Evolutionary conservation across 2,888 invertebrate genomes (phyloP), one percentile per base, ranked within the genome.

Genomic region (Cremastobaeus sp.): DNA sequence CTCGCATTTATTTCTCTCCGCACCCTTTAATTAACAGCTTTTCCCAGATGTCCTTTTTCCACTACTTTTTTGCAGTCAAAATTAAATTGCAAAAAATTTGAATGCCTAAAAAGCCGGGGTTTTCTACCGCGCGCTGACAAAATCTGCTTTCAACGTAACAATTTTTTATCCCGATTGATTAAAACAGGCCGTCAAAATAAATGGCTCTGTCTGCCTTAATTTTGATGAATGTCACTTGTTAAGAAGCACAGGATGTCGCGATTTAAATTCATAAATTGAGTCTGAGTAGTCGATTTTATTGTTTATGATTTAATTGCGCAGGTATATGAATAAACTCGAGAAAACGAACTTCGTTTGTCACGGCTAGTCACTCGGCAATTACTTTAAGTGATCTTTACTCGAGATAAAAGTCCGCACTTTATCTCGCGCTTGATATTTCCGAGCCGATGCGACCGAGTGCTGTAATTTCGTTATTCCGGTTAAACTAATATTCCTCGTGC

Each of bases 281-380:
- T 39, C 48, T 41, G 32, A 32, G 35, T 17, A 28, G 30, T 28
- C 32, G 11, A 25, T 18, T 43, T 59, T 28, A 59, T 68, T 59
- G 59, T 59, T 68, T 59, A 57, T 45, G 59, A 68, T 60, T 59
- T 68, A 68, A 68, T 68, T 68, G 59, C 5, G 35, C 68, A 41
- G 32, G 57, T 57, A 48, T 32, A 48, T 55, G 28, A 66, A 47
- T 48, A 39, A 47, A 45, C 18, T 4, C 30, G 11, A 15, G 20
- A 9, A 48, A 43, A 57, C 3, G 3, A 8, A 39, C 20, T 11
- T 37, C 43, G 43, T 52, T 18, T 39, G 57, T 59, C 68, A 68
- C 35, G 47, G 50, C 35, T 43, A 43, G 50, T 59, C 39, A 17
- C 39, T 32, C 21, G 3, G 28, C 50, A 57, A 59, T 68, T 59